Percentiles rank a stretch among this genome's conserved stretches.
Conservation (phyloP, 1,140 invertebrate species). For the Trichonephila clavipes region DNA sequence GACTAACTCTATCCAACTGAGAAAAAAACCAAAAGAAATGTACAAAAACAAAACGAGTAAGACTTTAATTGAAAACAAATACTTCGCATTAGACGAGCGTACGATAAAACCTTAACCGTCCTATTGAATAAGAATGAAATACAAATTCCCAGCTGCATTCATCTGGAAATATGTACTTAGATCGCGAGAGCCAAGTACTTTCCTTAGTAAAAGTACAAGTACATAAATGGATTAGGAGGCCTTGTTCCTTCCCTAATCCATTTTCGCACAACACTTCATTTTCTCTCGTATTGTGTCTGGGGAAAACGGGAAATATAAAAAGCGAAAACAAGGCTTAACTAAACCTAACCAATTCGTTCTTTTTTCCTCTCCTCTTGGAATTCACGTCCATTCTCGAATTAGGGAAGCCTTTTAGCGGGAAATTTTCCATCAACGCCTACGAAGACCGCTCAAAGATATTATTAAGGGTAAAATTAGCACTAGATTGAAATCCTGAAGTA, state of each 20-base stretch:
- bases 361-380: not conserved
- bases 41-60: too few relatives aligned
- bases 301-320: not conserved
- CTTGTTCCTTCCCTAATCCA: not conserved
- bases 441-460: conserved; percentile 18
- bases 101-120: too few relatives aligned
- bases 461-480: not conserved
- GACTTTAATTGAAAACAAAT: too few relatives aligned
- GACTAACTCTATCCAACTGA: too few relatives aligned
- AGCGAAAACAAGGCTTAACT: not conserved
- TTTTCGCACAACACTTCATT: not conserved
- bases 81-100: too few relatives aligned
- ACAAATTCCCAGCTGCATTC: not conserved
- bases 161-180: not conserved
- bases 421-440: conserved; percentile 47
- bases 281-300: not conserved
- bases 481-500: not conserved
- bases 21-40: too few relatives aligned
- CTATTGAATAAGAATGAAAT: too few relatives aligned
- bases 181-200: not conserved
- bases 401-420: not conserved
- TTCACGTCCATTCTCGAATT: not conserved
- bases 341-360: not conserved
- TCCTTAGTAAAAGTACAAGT: not conserved
- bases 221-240: not conserved